phyloP scores from a whole-genome alignment of 2,113 vertebrate genomes.

The Chaenogobius annularis region DNA sequence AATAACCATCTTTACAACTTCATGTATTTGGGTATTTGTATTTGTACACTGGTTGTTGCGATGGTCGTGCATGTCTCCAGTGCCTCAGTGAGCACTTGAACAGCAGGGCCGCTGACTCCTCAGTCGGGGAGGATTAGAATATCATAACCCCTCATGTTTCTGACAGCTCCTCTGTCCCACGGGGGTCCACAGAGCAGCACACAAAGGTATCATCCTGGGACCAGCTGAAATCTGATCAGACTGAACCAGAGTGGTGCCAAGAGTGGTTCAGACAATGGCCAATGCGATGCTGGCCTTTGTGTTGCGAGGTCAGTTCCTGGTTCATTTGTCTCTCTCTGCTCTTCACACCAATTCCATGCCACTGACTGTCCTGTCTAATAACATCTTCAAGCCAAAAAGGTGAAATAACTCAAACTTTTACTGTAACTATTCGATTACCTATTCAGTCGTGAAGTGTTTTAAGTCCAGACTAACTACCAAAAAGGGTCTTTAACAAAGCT shows the following conservation, averaged over 20 bases:
- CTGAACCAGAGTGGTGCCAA: constrained; percentile 12
- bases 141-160: constrained; percentile 65
- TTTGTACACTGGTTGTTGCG: background rate
- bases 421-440: too few relatives aligned
- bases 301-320: too few relatives aligned
- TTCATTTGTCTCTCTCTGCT: too few relatives aligned
- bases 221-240: constrained; percentile 19
- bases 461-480: too few relatives aligned
- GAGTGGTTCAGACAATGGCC: constrained; percentile 11
- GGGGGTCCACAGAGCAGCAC: constrained; percentile 38
- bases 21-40: background rate
- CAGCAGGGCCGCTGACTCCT: constrained; percentile 68
- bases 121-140: constrained; percentile 64
- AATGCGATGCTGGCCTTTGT: too few relatives aligned
- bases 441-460: too few relatives aligned
- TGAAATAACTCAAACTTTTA: too few relatives aligned
- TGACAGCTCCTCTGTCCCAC: constrained; percentile 55
- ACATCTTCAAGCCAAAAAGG: too few relatives aligned
- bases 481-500: background rate
- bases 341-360: too few relatives aligned
- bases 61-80: constrained; percentile 13
- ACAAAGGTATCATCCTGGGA: constrained; percentile 36
- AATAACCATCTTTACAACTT: too few relatives aligned
- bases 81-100: constrained; percentile 41
- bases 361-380: too few relatives aligned